Percentiles rank a stretch among this genome's conserved stretches.
Evolutionary conservation across 2,797 vertebrate genomes (phyloP).

Genomic region (Aulostomus chinensis): DNA sequence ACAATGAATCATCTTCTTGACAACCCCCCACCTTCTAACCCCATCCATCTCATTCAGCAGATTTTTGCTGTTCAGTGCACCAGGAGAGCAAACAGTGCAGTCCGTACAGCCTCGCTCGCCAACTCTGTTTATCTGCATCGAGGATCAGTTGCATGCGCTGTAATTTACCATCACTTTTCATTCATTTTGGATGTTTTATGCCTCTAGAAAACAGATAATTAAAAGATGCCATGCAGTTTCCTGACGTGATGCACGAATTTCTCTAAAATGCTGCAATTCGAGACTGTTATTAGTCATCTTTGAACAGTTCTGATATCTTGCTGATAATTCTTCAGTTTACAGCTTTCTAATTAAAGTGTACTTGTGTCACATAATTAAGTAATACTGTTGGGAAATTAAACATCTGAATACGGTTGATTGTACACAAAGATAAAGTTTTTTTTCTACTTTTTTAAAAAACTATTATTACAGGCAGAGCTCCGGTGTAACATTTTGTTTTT

Average conservation of each 20-base stretch:
- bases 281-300: slow-evolving; percentile 17
- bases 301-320: slow-evolving; percentile 35
- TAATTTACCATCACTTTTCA: slow-evolving; percentile 19
- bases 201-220: too few relatives aligned
- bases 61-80: slow-evolving; percentile 32
- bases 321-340: slow-evolving; percentile 42
- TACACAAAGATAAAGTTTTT: too few relatives aligned
- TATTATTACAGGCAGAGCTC: too few relatives aligned
- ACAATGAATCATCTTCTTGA: slow-evolving; percentile 70
- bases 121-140: too few relatives aligned
- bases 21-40: slow-evolving; percentile 13
- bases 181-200: too few relatives aligned
- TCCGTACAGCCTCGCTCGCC: slow-evolving; percentile 7
- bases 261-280: slow-evolving; percentile 1
- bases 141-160: background rate
- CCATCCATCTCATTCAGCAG: slow-evolving; percentile 43
- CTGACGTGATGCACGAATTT: too few relatives aligned
- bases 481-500: too few relatives aligned
- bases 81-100: slow-evolving; percentile 15
- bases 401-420: too few relatives aligned
- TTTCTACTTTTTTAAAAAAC: too few relatives aligned
- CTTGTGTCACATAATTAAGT: background rate
- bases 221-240: slow-evolving; percentile 30
- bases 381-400: too few relatives aligned
- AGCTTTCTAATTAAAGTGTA: slow-evolving; percentile 45